Evolutionary conservation across 2,113 vertebrate species (phyloP).

Genomic region (Chinchilla lanigera): DNA sequence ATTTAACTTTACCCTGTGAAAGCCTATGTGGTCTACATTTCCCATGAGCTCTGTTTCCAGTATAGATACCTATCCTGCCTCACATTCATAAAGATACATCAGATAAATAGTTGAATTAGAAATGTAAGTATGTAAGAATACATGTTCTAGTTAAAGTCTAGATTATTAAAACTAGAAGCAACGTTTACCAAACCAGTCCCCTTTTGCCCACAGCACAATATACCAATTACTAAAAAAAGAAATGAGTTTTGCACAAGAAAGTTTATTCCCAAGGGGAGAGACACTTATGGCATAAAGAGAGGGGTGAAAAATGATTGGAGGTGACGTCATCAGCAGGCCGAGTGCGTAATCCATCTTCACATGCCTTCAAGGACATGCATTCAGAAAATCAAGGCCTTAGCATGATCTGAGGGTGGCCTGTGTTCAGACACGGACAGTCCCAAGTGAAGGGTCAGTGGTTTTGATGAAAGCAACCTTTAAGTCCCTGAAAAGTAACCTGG

Average conservation of each 20-base stretch:
- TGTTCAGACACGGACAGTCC: background rate
- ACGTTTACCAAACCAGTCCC: background rate
- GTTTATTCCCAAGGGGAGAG: background rate
- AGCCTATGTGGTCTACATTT: background rate
- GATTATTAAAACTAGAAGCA: background rate
- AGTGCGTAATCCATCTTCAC: no score
- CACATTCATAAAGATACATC: background rate
- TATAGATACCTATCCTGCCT: background rate
- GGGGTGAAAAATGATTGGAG: background rate
- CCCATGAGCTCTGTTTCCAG: background rate
- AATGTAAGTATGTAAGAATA: background rate
- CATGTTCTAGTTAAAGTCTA: slow-evolving; percentile 2
- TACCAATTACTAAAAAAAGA: background rate
- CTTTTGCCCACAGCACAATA: background rate
- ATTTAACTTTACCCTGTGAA: background rate
- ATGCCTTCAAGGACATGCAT: background rate
- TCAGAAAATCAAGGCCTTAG: background rate
- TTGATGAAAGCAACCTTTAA: background rate
- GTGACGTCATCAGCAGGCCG: background rate
- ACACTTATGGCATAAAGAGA: background rate
- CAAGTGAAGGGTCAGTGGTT: background rate
- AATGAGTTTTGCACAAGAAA: background rate
- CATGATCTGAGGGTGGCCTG: background rate
- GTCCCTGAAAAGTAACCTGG: background rate
- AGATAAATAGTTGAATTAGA: background rate